Evolutionary conservation across 2,113 vertebrate genomes (phyloP).

Genomic region (Hoplias malabaricus): DNA sequence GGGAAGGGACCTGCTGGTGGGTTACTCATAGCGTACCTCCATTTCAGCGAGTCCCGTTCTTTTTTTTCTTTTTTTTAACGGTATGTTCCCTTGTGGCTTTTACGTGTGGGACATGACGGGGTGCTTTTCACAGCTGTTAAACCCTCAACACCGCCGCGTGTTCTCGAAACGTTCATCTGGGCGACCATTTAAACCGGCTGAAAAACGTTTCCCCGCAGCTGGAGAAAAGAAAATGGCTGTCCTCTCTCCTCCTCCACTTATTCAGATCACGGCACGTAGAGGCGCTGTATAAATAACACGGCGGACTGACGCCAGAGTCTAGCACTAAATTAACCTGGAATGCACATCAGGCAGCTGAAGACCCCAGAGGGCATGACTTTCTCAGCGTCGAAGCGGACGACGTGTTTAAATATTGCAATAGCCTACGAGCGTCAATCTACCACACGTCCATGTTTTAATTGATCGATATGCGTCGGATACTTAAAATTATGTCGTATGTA

Average conservation of each 20-base stretch:
- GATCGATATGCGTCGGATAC: too few relatives aligned
- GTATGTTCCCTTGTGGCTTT: neutral
- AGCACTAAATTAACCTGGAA: conserved; percentile 48
- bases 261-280: conserved; percentile 8
- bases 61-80: neutral
- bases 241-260: conserved; percentile 22
- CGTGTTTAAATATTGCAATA: too few relatives aligned
- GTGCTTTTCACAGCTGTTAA: neutral
- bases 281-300: conserved; percentile 27
- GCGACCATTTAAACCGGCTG: conserved; percentile 39
- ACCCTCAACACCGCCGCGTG: neutral
- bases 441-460: neutral
- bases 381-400: neutral
- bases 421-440: neutral
- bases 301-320: conserved; percentile 16
- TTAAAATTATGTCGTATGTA: neutral
- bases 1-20: neutral
- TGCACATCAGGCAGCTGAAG: conserved; percentile 28
- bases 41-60: conserved; percentile 13
- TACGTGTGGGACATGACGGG: neutral
- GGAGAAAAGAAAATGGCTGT: conserved; percentile 47
- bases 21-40: conserved; percentile 1
- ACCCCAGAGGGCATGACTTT: neutral
- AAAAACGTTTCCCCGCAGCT: conserved; percentile 28
- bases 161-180: conserved; percentile 25